These are phyloP conservation scores for Parnassius smintheus DNA, from an alignment of 2,888 invertebrate species.

Conservation along the genomic window DNA sequence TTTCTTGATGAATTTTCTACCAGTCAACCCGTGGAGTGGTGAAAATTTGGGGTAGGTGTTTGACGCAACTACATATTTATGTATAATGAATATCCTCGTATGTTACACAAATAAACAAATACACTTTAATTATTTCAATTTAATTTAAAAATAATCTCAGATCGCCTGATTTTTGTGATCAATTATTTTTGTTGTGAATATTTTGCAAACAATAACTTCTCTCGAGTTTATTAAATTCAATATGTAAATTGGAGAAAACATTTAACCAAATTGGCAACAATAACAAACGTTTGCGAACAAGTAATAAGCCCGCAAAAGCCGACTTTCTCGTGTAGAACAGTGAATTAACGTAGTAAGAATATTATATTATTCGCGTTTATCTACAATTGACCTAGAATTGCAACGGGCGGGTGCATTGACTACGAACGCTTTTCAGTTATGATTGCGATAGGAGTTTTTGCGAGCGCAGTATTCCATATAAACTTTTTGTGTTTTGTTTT, in stretches of 20 bases:
- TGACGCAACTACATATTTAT: too few relatives aligned
- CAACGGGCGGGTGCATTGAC: constrained; percentile 13
- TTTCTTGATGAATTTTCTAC: too few relatives aligned
- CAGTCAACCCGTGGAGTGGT: too few relatives aligned
- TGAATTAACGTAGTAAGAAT: constrained; percentile 20
- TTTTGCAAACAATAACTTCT: background rate
- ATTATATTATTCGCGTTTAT: constrained; percentile 8
- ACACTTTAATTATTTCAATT: too few relatives aligned
- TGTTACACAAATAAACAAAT: too few relatives aligned
- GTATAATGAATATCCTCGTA: too few relatives aligned
- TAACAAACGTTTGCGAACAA: constrained; percentile 12
- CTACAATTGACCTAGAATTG: constrained; percentile 25
- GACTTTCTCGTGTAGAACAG: constrained; percentile 10
- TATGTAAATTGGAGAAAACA: constrained; percentile 6
- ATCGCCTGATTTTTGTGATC: background rate
- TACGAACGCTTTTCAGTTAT: constrained; percentile 3
- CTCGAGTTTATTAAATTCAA: background rate
- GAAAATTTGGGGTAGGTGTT: too few relatives aligned
- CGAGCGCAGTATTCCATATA: too few relatives aligned
- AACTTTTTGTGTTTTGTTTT: too few relatives aligned
- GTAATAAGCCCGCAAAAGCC: background rate
- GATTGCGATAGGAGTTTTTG: too few relatives aligned
- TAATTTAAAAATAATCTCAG: too few relatives aligned
- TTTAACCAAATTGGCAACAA: constrained; percentile 2
- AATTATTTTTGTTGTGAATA: constrained; percentile 5